Evolutionary conservation across 2,113 vertebrate genomes (phyloP), one percentile per base, ranked within the genome.

Genomic region (Lampris megalopsis): DNA sequence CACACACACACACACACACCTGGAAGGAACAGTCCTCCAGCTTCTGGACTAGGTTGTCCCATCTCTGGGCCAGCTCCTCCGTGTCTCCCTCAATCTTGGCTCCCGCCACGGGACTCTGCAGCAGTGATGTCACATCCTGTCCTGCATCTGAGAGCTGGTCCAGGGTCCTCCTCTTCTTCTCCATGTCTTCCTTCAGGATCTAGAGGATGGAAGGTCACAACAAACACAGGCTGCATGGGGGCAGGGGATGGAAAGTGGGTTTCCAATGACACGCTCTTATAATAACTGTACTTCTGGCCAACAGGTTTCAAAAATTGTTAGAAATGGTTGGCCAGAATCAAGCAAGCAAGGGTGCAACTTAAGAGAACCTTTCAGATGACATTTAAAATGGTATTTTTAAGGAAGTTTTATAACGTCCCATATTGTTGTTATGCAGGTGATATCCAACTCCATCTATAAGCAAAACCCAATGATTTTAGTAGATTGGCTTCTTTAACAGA

Each of bases 151-250:
- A 95, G 67, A 99, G 92, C 50, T 97, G 95, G 73, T 97, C 96
- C 68, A 99, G 86, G 0, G 94, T 95, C 63, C 94, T 94, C 42
- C 94, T 93, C 84, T 98, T 99, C 94, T 95, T 97, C 81, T 96
- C 97, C 96, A 99, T 96, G 82, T 99, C 97, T 78, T 99, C 97
- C 76, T 98, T 99, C 84, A 99, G 93, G 92, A 92, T 96, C 98
- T 99, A 75, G 1, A 48, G 37, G 24, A 70, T 11, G 2, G 0
- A 61, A 71, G 1, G 3, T 42, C 38, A 61, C 7, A 59, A n/a
- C 48, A 42, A 13, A 68, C 50, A 62, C 3, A 47, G 13, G 0
- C 7, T 5, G 10, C 11, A 5, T 4, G 4, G 43, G 2, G 43
- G 4, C 2, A 58, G 6, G 35, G 56, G 8, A 37, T 3, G 56